Conservation (phyloP, 2,888 invertebrate genomes). For the Rotaria magnacalcarata region DNA sequence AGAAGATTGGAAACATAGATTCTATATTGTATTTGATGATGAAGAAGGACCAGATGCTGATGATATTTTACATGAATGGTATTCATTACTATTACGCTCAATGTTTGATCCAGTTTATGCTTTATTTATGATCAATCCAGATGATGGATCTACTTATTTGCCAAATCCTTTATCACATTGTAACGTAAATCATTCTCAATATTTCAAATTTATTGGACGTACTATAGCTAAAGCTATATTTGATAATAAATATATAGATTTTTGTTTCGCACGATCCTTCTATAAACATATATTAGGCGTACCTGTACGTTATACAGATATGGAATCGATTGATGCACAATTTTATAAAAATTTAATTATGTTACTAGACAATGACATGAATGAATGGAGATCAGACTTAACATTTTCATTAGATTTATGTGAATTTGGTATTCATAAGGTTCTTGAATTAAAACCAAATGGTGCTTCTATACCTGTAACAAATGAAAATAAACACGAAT, state of each 20-base stretch:
- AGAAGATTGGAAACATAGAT: conserved; percentile 83
- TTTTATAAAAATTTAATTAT: conserved; percentile 82
- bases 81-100: conserved; percentile 77
- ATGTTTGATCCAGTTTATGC: conserved; percentile 90
- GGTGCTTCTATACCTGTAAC: conserved; percentile 75
- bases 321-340: conserved; percentile 83
- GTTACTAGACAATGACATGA: conserved; percentile 75
- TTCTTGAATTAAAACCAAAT: conserved; percentile 74
- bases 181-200: conserved; percentile 82
- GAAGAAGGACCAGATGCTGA: conserved; percentile 89
- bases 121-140: conserved; percentile 78
- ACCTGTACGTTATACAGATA: conserved; percentile 75
- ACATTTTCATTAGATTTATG: conserved; percentile 69
- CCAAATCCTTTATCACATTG: conserved; percentile 82
- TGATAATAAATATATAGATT: conserved; percentile 81
- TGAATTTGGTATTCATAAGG: conserved; percentile 81
- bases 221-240: conserved; percentile 86
- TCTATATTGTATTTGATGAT: conserved; percentile 81
- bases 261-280: conserved; percentile 83
- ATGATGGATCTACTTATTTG: conserved; percentile 84
- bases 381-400: conserved; percentile 75
- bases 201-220: conserved; percentile 85
- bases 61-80: conserved; percentile 81
- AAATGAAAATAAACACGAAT: conserved; percentile 81
- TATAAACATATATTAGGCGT: conserved; percentile 85